A percentile compares a stretch with the other conserved stretches of the same genome.
Evolutionary conservation across 2,888 invertebrate genomes (phyloP).

Genomic region (Sympetrum striolatum): DNA sequence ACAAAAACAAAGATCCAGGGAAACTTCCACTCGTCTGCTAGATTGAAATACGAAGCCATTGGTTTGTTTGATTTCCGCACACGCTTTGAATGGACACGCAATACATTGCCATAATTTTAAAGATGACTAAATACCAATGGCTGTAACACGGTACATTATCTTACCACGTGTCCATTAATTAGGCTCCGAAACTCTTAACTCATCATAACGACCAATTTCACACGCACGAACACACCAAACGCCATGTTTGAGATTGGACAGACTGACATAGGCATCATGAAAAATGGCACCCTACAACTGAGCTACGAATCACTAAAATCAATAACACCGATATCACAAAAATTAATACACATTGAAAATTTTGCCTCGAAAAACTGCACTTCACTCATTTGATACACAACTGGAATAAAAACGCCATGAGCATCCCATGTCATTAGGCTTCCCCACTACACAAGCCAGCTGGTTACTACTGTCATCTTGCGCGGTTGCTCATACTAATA

Average conservation of each 20-base stretch:
- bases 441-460: constrained; percentile 37
- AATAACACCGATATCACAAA: background rate
- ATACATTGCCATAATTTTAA: background rate
- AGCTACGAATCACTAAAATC: background rate
- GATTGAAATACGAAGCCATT: background rate
- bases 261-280: constrained; percentile 35
- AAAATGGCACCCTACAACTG: constrained; percentile 23
- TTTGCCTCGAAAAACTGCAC: background rate
- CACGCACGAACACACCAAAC: constrained; percentile 41
- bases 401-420: background rate
- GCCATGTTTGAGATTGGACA: constrained; percentile 33
- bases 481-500: constrained; percentile 28
- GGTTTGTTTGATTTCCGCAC: background rate
- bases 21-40: constrained; percentile 10
- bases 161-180: constrained; percentile 16
- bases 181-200: constrained; percentile 25
- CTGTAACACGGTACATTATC: background rate
- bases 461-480: constrained; percentile 43
- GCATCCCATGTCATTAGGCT: constrained; percentile 41
- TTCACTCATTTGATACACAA: background rate
- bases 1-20: background rate
- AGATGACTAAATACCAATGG: background rate
- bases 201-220: constrained; percentile 30
- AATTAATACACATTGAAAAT: background rate
- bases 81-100: background rate